Conservation (phyloP, 2,888 invertebrate species). For the Polyommatus icarus region DNA sequence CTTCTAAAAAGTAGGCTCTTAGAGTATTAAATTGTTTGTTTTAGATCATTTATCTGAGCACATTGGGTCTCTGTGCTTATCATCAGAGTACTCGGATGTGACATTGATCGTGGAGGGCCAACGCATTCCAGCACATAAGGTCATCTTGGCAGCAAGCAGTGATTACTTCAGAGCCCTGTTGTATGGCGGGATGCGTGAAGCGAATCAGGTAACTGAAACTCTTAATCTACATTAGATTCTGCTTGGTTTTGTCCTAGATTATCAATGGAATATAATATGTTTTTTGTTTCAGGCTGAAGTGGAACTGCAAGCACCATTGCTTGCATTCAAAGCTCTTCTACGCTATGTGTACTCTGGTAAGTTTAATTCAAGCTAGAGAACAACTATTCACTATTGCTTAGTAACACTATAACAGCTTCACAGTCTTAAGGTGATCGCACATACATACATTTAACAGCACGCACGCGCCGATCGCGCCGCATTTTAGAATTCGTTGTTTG, state of each 20-base stretch:
- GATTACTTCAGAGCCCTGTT: slow-evolving; percentile 95
- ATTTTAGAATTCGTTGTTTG: no score
- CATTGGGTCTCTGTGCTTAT: slow-evolving; percentile 91
- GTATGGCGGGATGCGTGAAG: slow-evolving; percentile 89
- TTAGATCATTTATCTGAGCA: slow-evolving; percentile 89
- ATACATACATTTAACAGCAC: no score
- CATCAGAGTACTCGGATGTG: slow-evolving; percentile 95
- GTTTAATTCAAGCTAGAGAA: slow-evolving; percentile 24
- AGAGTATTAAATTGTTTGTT: background rate
- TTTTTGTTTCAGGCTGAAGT: slow-evolving; percentile 85
- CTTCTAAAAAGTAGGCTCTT: background rate
- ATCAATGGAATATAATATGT: slow-evolving; percentile 27
- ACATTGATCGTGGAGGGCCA: slow-evolving; percentile 90
- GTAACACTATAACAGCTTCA: no score
- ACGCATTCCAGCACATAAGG: slow-evolving; percentile 79
- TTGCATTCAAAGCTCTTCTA: slow-evolving; percentile 93
- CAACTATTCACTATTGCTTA: background rate
- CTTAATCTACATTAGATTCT: background rate
- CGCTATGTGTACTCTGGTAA: slow-evolving; percentile 97
- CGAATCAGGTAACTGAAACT: slow-evolving; percentile 74
- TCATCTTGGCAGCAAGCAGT: slow-evolving; percentile 96
- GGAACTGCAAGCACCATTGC: slow-evolving; percentile 89
- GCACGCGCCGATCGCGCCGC: no score
- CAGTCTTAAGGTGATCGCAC: no score
- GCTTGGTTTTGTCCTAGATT: background rate